Base-by-base conservation (phyloP, 2,888 invertebrate genomes). In the Ypsolopha sequella region DNA sequence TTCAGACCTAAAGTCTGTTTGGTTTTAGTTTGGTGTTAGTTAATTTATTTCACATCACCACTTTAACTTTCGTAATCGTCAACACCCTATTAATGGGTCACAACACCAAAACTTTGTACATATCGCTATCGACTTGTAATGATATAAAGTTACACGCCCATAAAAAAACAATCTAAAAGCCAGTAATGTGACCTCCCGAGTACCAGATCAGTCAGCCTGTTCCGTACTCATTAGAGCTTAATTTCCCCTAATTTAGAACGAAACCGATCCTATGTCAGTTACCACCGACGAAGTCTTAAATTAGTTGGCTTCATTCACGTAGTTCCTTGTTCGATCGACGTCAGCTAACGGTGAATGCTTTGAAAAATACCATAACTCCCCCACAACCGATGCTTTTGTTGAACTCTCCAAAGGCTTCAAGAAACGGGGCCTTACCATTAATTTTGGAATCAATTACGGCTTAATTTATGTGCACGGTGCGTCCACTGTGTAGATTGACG, bases 91-190 rank as follows among this genome's bases (percentile, higher is more conserved):
- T n/a, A 24, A 24, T 24, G 24, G 24, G 4, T 72, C 74, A 70
- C 73, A 73, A 75, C 76, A 66, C 74, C 73, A 65, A 74, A 79
- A 71, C 66, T 67, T 76, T 75, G 76, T 78, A 82, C 76, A 80
- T 78, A 79, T 80, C 79, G 75, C 68, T 80, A 81, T 82, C 79
- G 72, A 58, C 70, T 62, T 71, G 73, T 78, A 74, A 75, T 75
- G 73, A 76, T 78, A 79, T 77, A 77, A 71, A 69, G 73, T 80
- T 78, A 76, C 78, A 75, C 55, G 76, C 63, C 78, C 80, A 71
- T 84, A 81, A 84, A 73, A 81, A 70, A 66, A 65, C 58, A 56
- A 73, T 75, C 68, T 67, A 68, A 73, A 73, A 75, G 73, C 68
- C 66, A 64, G 62, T 61, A 43, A 43, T 13, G 58, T 58, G 63